Evolutionary conservation across 1,140 invertebrate species (phyloP), one percentile per base, ranked within the genome.

Genomic region (Zaprionus davidi): DNA sequence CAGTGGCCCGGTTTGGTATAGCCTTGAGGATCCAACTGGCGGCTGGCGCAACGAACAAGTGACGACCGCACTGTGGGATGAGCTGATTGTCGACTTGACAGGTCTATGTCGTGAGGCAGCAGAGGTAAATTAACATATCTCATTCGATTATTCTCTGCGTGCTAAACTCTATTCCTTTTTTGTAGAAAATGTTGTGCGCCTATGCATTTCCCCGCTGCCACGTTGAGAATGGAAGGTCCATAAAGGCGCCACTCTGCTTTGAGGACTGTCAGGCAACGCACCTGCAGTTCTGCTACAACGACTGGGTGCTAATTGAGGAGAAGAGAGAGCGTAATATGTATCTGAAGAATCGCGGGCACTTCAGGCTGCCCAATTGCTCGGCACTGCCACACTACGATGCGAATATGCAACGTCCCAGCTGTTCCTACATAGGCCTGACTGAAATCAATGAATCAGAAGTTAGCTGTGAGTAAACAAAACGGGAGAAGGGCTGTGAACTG

Each of bases 191-290:
- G 84, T 93, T 99, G 13, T 99, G 98, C 93, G 94, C 96, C 57
- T 98, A 98, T 93, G 97, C 97, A 13, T 99, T 98, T 93, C 98
- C 98, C 5, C 95, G 96, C 87, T 99, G 98, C 91, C 93, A 95
- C 46, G 91, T 96, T 79, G 94, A 94, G 78, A 94, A 95, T 65
- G 93, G 93, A 13, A 79, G 92, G 15, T 92, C 93, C 20, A 91
- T 94, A 34, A 94, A 94, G 46, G 93, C 97, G 68, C 96, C 97
- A 17, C 92, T 98, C 12, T 99, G 96, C 94, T 97, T 97, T 81
- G 97, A 99, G 94, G 98, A 98, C 91, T 99, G 98, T 92, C 95
- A 97, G 82, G 98, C 97, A 28, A 96, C 98, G 5, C 96, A 96
- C 88, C 95, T 97, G 87, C 95, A 97, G 77, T 97, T 98, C 93